Conservation (phyloP, 2,113 vertebrate species). For the Pedetes capensis region DNA sequence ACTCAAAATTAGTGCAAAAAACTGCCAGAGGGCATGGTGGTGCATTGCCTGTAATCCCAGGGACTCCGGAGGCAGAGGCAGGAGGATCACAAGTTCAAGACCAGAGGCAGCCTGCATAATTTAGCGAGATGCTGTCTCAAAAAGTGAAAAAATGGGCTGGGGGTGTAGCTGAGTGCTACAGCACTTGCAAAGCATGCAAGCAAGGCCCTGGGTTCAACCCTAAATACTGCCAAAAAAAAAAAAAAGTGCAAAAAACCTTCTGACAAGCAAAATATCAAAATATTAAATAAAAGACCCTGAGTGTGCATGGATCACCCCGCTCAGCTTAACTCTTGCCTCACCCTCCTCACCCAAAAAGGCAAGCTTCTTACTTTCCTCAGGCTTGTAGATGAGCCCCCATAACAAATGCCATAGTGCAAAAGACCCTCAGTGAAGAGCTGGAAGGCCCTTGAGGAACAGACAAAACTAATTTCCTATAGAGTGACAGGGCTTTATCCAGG, state of each 20-base stretch:
- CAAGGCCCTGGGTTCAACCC: no score
- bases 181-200: no score
- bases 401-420: neutral
- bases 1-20: neutral
- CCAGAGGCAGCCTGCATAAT: no score
- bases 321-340: neutral
- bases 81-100: no score
- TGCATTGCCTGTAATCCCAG: no score
- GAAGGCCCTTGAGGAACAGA: neutral
- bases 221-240: no score
- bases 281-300: neutral
- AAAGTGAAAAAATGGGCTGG: no score
- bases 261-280: neutral
- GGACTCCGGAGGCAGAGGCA: no score
- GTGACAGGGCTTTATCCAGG: neutral
- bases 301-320: neutral
- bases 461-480: neutral
- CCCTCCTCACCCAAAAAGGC: neutral
- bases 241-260: neutral
- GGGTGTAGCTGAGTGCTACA: no score
- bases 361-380: neutral
- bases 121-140: no score
- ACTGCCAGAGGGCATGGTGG: no score
- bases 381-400: neutral
- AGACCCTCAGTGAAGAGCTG: neutral